Conservation (phyloP, 2,113 vertebrate species). For the Hemicordylus capensis region DNA sequence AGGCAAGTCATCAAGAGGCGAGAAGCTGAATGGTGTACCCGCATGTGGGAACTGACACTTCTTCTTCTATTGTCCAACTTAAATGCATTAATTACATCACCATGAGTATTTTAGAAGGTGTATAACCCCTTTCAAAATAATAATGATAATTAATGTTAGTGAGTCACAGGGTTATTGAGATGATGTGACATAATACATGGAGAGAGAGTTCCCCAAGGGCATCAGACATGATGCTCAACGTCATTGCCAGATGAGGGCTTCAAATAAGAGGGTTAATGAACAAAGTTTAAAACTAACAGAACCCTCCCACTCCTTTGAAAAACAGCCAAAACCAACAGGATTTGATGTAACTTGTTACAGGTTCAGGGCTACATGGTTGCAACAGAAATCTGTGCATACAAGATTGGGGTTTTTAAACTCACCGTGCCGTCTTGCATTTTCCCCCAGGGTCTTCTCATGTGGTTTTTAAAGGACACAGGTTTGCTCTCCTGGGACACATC, state of each 20-base stretch:
- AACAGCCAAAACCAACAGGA: slow-evolving; percentile 61
- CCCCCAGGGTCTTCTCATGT: not conserved
- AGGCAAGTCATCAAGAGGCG: too few relatives aligned
- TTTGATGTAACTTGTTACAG: slow-evolving; percentile 64
- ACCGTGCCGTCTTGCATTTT: not conserved
- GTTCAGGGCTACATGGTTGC: slow-evolving; percentile 62
- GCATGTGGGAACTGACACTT: not conserved
- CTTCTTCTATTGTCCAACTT: not conserved
- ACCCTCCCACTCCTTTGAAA: slow-evolving; percentile 49
- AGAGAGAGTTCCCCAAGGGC: slow-evolving; percentile 37
- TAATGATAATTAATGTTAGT: not conserved
- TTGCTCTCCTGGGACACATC: not conserved
- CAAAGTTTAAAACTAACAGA: slow-evolving; percentile 61
- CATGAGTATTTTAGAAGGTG: not conserved
- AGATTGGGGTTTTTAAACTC: not conserved
- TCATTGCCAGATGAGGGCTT: not conserved
- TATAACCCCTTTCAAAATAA: not conserved
- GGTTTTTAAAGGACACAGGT: not conserved
- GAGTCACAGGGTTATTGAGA: slow-evolving; percentile 49
- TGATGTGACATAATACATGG: slow-evolving; percentile 27
- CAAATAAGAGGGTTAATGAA: slow-evolving; percentile 56
- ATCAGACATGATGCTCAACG: slow-evolving; percentile 5
- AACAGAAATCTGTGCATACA: not conserved
- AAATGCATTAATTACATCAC: not conserved
- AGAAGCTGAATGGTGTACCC: too few relatives aligned